phyloP scores from a whole-genome alignment of 2,888 invertebrate species.

The Aspidiotus rigidus region DNA sequence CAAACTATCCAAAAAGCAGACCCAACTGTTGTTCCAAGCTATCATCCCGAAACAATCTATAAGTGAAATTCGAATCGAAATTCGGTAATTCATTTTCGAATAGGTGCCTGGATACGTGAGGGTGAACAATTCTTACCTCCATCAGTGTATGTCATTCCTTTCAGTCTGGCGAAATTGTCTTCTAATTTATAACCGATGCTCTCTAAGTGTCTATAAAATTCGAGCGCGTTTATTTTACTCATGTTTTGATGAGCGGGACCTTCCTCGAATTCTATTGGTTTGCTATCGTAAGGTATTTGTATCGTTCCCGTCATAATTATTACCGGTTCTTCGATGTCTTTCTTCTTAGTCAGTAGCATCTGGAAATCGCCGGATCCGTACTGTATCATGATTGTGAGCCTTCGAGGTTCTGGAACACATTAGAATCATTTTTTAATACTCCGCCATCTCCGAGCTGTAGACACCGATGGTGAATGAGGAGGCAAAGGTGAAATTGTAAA shows the following conservation, averaged over 20 bases:
- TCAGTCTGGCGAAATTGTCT: conserved; percentile 16
- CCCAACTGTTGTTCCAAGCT: conserved; percentile 74
- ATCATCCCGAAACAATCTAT: conserved; percentile 44
- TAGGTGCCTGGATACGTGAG: too few species aligned
- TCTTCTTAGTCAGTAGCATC: conserved; percentile 43
- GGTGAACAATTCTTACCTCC: neutral
- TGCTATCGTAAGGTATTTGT: conserved; percentile 48
- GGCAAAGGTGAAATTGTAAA: too few species aligned
- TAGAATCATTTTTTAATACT: neutral
- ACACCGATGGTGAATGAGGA: too few species aligned
- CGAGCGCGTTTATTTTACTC: conserved; percentile 8
- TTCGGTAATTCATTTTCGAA: neutral
- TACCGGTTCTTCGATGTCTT: conserved; percentile 50
- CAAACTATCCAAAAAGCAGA: conserved; percentile 78
- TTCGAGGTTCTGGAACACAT: conserved; percentile 8
- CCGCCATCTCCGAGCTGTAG: too few species aligned
- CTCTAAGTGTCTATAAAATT: conserved; percentile 25
- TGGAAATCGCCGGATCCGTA: conserved; percentile 54
- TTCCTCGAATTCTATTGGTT: conserved; percentile 39
- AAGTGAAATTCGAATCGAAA: neutral
- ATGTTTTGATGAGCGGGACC: conserved; percentile 38
- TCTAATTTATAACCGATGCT: conserved; percentile 21
- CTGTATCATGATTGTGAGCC: conserved; percentile 50
- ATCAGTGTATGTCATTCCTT: conserved; percentile 15
- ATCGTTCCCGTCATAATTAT: conserved; percentile 62